Evolutionary conservation across 2,797 vertebrate species (phyloP).

Genomic region (Falco columbarius): DNA sequence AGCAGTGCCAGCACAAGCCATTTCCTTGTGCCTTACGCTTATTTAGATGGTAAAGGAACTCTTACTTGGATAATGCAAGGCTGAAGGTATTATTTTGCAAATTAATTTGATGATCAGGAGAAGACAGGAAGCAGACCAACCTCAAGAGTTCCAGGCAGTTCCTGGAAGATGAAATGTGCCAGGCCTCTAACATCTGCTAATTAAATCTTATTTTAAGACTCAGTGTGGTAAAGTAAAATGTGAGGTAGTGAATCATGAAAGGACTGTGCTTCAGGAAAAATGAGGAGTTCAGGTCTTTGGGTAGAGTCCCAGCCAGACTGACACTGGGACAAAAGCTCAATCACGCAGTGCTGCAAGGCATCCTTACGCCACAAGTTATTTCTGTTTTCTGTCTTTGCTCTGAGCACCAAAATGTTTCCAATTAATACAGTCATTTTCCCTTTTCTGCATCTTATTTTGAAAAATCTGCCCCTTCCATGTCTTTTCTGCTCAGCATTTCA

Average conservation of each 20-base stretch:
- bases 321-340: neutral
- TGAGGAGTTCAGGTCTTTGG: neutral
- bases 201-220: neutral
- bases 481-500: neutral
- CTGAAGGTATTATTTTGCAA: neutral
- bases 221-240: neutral
- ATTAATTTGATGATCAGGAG: neutral
- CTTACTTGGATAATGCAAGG: neutral
- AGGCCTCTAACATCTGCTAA: neutral
- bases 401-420: neutral
- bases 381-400: neutral
- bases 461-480: neutral
- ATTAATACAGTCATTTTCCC: neutral
- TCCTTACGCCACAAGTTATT: neutral
- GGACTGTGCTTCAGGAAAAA: neutral
- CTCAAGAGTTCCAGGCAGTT: neutral
- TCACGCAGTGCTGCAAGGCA: neutral
- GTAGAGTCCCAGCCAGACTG: neutral
- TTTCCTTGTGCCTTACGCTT: neutral
- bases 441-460: neutral
- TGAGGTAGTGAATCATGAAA: neutral
- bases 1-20: neutral
- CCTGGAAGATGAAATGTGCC: neutral
- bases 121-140: neutral
- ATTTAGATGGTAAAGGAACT: neutral